phyloP scores from a whole-genome alignment of 2,113 vertebrate species.

The Sinocyclocheilus anshuiensis region DNA sequence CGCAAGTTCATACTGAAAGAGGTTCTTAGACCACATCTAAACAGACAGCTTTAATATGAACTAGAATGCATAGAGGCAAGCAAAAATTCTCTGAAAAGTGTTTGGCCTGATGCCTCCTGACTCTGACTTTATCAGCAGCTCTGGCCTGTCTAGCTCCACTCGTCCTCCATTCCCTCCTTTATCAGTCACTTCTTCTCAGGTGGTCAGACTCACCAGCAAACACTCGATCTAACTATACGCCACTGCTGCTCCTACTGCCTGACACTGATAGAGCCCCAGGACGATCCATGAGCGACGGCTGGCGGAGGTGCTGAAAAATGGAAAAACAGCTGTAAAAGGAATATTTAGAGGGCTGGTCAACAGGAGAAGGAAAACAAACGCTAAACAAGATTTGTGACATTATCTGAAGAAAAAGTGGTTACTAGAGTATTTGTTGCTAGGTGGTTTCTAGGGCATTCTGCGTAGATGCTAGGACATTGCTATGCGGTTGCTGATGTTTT shows the following conservation, averaged over 20 bases:
- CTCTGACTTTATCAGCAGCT: constrained; percentile 14
- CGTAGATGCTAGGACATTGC: too few species aligned
- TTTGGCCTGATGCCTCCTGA: constrained; percentile 14
- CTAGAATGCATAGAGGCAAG: neutral
- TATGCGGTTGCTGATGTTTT: too few species aligned
- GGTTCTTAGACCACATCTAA: neutral
- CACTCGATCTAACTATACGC: constrained; percentile 14
- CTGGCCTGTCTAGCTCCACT: neutral
- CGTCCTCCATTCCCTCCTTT: constrained; percentile 15
- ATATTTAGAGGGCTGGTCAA: neutral
- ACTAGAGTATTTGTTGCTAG: neutral
- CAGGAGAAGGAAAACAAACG: constrained; percentile 1
- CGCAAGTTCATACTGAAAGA: neutral
- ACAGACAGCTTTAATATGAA: constrained; percentile 12
- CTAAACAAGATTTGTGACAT: neutral
- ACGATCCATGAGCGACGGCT: neutral
- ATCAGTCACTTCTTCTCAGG: constrained; percentile 28
- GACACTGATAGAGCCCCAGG: neutral
- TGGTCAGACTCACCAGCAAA: constrained; percentile 21
- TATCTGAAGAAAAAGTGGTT: neutral
- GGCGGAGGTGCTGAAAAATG: neutral
- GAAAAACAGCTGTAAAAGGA: neutral
- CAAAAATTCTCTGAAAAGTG: constrained; percentile 11
- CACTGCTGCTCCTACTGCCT: neutral
- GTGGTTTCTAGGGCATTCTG: too few species aligned